phyloP scores from a whole-genome alignment of 2,113 vertebrate genomes.

The Oreotrochilus melanogaster region DNA sequence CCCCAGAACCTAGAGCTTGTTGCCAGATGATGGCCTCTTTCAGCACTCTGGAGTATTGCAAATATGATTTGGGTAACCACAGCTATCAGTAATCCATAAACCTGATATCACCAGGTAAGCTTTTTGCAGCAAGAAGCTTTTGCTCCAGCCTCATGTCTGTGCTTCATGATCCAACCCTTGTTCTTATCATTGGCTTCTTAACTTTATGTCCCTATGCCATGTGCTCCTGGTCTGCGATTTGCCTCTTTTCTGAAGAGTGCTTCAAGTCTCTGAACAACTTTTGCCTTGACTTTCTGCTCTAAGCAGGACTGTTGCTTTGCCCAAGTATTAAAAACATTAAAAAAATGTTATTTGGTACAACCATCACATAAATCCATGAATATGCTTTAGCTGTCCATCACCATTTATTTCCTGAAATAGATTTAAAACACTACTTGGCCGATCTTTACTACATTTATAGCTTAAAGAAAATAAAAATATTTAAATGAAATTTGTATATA shows the following conservation, averaged over 20 bases:
- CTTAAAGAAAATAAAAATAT: background rate
- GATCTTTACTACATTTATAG: background rate
- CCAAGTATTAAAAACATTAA: background rate
- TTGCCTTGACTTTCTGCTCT: background rate
- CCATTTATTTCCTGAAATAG: background rate
- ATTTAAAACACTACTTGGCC: background rate
- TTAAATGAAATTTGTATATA: background rate
- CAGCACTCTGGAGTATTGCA: background rate
- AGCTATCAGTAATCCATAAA: background rate
- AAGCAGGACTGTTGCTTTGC: background rate
- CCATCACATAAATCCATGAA: background rate
- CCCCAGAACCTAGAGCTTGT: background rate
- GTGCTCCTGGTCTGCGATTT: background rate
- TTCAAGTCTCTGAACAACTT: background rate
- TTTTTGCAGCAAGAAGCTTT: background rate
- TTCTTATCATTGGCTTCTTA: fast-evolving
- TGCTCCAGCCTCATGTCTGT: background rate
- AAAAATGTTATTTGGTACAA: background rate
- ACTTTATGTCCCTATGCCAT: background rate
- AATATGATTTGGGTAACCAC: background rate
- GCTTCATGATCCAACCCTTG: background rate
- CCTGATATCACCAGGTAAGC: background rate
- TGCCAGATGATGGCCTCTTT: background rate
- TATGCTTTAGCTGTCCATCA: background rate
- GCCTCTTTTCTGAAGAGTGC: background rate